A percentile compares a stretch with the other conserved stretches of the same genome.
These are phyloP conservation scores for Rhynchomys soricoides DNA, from an alignment of 2,113 vertebrate genomes.

Conservation along the genomic window DNA sequence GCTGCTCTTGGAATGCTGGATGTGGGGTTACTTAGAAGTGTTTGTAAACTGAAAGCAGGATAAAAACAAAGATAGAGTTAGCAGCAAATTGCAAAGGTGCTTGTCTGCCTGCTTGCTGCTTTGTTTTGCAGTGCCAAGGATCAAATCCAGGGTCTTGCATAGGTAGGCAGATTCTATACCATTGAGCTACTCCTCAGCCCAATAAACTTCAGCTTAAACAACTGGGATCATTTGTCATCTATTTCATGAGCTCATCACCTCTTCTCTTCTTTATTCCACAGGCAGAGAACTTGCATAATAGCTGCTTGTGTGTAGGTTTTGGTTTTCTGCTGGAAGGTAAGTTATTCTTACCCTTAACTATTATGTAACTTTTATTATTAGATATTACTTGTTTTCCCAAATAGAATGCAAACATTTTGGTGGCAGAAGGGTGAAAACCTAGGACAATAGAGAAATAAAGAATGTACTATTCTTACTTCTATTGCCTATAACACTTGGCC, in stretches of 20 bases:
- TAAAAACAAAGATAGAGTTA: background rate
- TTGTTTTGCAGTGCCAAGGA: background rate
- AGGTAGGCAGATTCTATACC: background rate
- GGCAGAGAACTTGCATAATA: background rate
- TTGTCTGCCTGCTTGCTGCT: background rate
- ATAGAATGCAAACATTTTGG: constrained; percentile 15
- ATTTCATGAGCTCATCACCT: constrained; percentile 2
- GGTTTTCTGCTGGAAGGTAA: background rate
- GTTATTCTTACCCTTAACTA: constrained; percentile 16
- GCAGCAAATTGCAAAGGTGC: background rate
- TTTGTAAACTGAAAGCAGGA: background rate
- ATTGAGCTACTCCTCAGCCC: background rate
- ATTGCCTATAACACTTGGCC: constrained; percentile 11
- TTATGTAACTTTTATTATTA: constrained; percentile 55
- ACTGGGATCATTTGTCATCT: background rate
- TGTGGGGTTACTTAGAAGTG: background rate
- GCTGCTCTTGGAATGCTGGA: background rate
- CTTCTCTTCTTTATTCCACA: background rate
- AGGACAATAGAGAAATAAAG: background rate
- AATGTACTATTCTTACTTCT: constrained; percentile 6
- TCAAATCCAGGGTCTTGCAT: background rate
- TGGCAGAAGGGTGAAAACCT: constrained; percentile 18
- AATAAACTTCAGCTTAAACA: background rate
- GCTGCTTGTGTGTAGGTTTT: background rate
- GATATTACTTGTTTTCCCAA: constrained; percentile 26